A percentile compares a stretch with the other conserved stretches of the same genome.
These are phyloP conservation scores for Aldrovandia affinis DNA, from an alignment of 2,797 vertebrate species.

Conservation along the genomic window DNA sequence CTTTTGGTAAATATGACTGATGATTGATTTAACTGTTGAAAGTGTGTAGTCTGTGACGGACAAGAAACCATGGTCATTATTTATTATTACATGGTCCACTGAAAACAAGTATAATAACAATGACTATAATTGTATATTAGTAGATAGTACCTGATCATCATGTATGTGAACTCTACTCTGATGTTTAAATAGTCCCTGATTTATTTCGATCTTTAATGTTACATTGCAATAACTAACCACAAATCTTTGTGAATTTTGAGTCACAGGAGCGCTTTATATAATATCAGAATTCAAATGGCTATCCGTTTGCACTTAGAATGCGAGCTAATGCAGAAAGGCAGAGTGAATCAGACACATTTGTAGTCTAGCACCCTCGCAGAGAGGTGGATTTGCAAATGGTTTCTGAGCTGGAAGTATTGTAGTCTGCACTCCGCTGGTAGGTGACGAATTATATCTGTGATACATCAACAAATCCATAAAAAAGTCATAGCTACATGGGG, in stretches of 20 bases:
- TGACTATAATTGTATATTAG: neutral
- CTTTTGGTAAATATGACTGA: neutral
- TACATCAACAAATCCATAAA: neutral
- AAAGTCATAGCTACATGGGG: neutral
- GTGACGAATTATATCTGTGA: neutral
- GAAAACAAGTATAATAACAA: neutral
- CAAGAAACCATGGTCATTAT: neutral
- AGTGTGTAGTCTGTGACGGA: no score
- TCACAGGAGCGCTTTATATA: neutral
- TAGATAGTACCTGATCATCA: neutral
- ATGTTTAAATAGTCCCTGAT: neutral
- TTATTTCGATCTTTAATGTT: conserved; percentile 6
- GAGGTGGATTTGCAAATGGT: neutral
- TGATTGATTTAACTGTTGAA: neutral
- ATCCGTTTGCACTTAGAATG: neutral
- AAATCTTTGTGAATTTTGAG: neutral
- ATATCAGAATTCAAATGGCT: neutral
- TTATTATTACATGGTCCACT: neutral
- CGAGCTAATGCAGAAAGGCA: neutral
- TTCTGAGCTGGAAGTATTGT: neutral
- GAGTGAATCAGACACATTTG: neutral
- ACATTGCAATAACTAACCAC: neutral
- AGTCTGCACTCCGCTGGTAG: neutral
- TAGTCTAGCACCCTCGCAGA: neutral
- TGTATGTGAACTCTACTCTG: neutral